A percentile compares a stretch with the other conserved stretches of the same genome.
phyloP scores from a whole-genome alignment of 2,888 invertebrate species.

The Argyra leucocephala region DNA sequence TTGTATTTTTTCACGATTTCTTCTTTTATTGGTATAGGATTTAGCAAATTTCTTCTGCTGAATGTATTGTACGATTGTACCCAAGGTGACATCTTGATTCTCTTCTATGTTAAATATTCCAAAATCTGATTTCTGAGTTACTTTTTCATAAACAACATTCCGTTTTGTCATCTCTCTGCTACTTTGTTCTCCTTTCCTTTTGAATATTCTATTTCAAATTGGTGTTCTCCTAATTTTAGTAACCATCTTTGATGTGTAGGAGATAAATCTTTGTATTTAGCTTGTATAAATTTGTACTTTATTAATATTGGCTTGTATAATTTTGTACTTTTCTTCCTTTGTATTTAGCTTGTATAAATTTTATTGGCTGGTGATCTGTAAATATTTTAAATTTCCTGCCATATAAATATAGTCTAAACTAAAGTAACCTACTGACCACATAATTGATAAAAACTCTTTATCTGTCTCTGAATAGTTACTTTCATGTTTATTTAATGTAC shows the following conservation, averaged over 20 bases:
- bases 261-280: slow-evolving; percentile 21
- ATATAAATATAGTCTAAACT: slow-evolving; percentile 34
- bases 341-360: slow-evolving; percentile 21
- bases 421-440: slow-evolving; percentile 26
- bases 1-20: slow-evolving; percentile 15
- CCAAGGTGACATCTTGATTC: background rate
- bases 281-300: slow-evolving; percentile 23
- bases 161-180: too few species aligned
- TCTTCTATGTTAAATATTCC: slow-evolving; percentile 4
- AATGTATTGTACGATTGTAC: background rate
- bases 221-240: slow-evolving; percentile 21
- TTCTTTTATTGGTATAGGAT: background rate
- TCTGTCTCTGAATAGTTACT: slow-evolving; percentile 10
- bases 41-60: background rate
- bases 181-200: too few species aligned
- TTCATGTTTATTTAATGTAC: slow-evolving; percentile 13
- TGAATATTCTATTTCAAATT: slow-evolving; percentile 22
- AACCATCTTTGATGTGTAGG: slow-evolving; percentile 22
- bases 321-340: too few species aligned
- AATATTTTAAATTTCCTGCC: slow-evolving; percentile 27
- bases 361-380: slow-evolving; percentile 23
- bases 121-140: too few species aligned
- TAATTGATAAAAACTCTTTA: slow-evolving; percentile 12
- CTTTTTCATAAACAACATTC: background rate
- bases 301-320: slow-evolving; percentile 22